Base-by-base conservation (phyloP, 2,797 vertebrate genomes). In the Protonibea diacanthus region DNA sequence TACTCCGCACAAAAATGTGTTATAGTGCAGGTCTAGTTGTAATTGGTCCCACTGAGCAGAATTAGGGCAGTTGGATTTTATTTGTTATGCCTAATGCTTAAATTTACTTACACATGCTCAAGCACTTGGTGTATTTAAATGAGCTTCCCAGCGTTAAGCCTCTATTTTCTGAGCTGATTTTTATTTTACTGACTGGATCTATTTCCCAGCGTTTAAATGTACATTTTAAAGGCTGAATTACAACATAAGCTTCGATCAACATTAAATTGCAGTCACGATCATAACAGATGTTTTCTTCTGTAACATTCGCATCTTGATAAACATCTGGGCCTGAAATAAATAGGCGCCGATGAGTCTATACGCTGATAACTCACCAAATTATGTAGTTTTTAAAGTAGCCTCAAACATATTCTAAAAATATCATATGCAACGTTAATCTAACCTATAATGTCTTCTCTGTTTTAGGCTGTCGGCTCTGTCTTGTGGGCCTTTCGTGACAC, bases 321-420 rank as follows among this genome's bases (percentile, higher is more conserved):
- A 90, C 84, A 88, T 89, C 71, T 89, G 81, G 81, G 76, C 20
- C 73, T 64, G 52, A 61, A 81, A 51, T 56, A 61, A 23, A 51
- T 11, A 57, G 71, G 74, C 82, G 81, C 75, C 74, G 58, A 10
- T 5, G 18, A 47, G 83, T 75, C 73, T 73, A 29, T 13, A 48
- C 48, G 7, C 48, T 27, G 52, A 71, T 59, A 27, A 48, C 71
- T 69, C 20, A 14, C 25, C 45, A 38, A 77, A 80, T 74, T 49
- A 14, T 27, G 5, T 13, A 2, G 20, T 12, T 73, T 71, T 61
- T 27, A 25, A 57, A 52, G 13, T 12, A 38, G 18, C 5, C 2
- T 64, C 2, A 10, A 21, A 59, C 18, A 27, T 23, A 29, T 12
- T 5, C 18, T 1, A 10, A 59, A 20, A 12, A 44, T 44, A 15